phyloP scores from a whole-genome alignment of 2,113 vertebrate genomes.

The Rhabdomys dilectus region DNA sequence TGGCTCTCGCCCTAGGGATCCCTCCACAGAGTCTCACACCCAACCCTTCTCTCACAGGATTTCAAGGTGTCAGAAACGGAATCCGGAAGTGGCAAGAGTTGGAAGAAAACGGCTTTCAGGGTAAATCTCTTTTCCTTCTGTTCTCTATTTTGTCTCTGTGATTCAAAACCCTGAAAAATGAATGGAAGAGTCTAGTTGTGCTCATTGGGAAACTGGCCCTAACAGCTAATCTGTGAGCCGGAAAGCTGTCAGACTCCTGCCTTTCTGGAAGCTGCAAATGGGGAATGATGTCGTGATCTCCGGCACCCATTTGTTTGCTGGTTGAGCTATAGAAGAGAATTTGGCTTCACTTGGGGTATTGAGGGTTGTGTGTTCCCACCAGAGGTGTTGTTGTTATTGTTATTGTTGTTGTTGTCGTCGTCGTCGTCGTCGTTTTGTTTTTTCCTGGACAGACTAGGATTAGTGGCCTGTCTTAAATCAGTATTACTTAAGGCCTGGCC shows the following conservation, averaged over 20 bases:
- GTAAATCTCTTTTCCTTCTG: constrained; percentile 78
- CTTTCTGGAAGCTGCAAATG: neutral
- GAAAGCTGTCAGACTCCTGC: neutral
- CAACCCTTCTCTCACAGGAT: constrained; percentile 72
- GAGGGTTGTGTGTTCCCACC: neutral
- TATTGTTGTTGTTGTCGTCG: neutral
- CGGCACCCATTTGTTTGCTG: neutral
- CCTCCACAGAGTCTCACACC: neutral
- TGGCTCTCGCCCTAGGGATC: neutral
- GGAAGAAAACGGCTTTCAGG: constrained; percentile 39
- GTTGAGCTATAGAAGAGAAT: neutral
- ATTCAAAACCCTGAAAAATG: constrained; percentile 11
- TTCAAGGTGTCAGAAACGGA: constrained; percentile 74
- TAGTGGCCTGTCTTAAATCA: neutral
- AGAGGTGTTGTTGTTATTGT: neutral
- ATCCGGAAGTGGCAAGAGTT: constrained; percentile 77
- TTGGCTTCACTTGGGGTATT: neutral
- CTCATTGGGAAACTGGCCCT: neutral
- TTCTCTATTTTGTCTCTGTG: constrained; percentile 24
- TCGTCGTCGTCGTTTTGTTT: neutral
- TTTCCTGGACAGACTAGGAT: neutral
- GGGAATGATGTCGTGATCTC: neutral
- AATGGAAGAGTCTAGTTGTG: neutral
- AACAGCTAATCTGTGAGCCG: neutral
- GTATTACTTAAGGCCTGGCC: neutral